A percentile compares a stretch with the other conserved stretches of the same genome.
Evolutionary conservation across 2,888 invertebrate species (phyloP).

Genomic region (Gryllus longicercus): DNA sequence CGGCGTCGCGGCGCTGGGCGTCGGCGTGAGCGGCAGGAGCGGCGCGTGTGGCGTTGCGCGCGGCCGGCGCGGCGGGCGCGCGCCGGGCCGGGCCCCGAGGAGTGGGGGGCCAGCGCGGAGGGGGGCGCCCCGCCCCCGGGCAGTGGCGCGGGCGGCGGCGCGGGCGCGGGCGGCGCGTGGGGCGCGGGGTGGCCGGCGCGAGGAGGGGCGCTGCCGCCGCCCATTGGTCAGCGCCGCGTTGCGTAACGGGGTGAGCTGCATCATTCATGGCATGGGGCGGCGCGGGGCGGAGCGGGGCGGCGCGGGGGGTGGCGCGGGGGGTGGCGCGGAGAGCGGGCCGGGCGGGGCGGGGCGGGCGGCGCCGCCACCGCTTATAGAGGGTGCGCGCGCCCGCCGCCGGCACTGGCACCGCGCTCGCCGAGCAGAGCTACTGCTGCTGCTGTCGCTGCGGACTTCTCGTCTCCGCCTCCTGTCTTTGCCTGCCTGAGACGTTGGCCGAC

Average conservation of each 20-base stretch:
- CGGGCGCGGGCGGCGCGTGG: not conserved
- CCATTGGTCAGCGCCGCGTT: not conserved
- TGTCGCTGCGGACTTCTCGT: not conserved
- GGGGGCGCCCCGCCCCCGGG: slow-evolving; percentile 18
- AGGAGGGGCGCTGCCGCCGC: not conserved
- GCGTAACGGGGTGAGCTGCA: slow-evolving; percentile 3
- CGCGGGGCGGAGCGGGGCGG: not conserved
- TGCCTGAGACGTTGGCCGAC: not conserved
- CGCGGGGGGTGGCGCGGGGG: slow-evolving; percentile 12
- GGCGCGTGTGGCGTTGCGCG: not conserved
- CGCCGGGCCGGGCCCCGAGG: not conserved
- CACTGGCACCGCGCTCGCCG: slow-evolving; percentile 20
- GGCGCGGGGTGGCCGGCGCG: not conserved
- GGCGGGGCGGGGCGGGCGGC: not conserved
- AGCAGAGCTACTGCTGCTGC: not conserved
- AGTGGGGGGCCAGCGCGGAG: not conserved
- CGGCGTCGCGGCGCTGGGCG: not conserved
- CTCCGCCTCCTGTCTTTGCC: not conserved
- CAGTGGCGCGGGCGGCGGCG: not conserved
- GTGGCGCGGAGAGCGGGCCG: too few relatives aligned
- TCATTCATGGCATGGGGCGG: not conserved
- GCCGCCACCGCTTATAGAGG: not conserved
- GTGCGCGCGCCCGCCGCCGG: not conserved
- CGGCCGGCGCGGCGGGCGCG: not conserved
- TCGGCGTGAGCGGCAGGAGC: not conserved